These are phyloP conservation scores for Aptenodytes patagonicus DNA, from an alignment of 2,113 vertebrate genomes.

Conservation along the genomic window DNA sequence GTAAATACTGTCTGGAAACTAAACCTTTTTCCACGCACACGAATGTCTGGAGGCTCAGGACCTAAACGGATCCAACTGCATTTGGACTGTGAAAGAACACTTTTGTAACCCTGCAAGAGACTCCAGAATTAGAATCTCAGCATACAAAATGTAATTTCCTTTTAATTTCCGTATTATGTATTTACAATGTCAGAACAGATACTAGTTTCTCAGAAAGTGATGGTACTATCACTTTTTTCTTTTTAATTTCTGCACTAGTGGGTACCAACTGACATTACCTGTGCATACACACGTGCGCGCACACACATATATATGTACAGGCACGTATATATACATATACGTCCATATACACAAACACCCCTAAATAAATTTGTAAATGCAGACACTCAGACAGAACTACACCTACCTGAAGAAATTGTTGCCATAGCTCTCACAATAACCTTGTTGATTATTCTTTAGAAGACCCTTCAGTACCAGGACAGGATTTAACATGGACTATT, in stretches of 20 bases:
- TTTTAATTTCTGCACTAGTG: not conserved
- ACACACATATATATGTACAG: not conserved
- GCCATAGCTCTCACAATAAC: not conserved
- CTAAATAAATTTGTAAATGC: not conserved
- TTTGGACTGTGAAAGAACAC: not conserved
- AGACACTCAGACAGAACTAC: not conserved
- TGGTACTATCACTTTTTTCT: not conserved
- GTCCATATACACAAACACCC: not conserved
- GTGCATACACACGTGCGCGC: no score
- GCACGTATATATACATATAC: rapidly evolving
- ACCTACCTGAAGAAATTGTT: not conserved
- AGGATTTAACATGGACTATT: not conserved
- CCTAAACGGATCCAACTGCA: not conserved
- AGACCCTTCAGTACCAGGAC: not conserved
- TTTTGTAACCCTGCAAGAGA: rapidly evolving
- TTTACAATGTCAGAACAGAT: not conserved
- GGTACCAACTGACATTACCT: not conserved
- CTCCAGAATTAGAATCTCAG: not conserved
- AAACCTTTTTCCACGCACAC: rapidly evolving
- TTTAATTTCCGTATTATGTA: rapidly evolving
- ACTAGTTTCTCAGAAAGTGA: not conserved
- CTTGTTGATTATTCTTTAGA: not conserved
- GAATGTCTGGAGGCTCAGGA: not conserved
- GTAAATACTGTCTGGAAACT: not conserved
- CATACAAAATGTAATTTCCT: not conserved